These are phyloP conservation scores for Cyprinodon brontotheroides DNA, from an alignment of 2,113 vertebrate species.

Conservation along the genomic window DNA sequence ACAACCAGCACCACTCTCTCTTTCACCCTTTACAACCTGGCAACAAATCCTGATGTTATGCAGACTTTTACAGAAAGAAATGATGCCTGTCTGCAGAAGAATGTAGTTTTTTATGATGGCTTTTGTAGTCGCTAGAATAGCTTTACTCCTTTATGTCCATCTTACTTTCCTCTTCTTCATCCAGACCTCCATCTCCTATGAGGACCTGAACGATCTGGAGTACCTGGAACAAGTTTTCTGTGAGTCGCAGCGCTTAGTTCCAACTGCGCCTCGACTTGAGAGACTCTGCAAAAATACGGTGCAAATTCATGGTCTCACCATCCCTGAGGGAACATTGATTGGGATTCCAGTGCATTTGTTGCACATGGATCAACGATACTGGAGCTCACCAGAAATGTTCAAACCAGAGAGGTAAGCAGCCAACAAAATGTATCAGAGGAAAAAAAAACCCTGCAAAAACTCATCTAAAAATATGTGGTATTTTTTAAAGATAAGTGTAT, in stretches of 20 bases:
- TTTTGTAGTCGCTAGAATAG: background rate
- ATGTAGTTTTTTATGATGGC: conserved; percentile 39
- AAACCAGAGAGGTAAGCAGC: conserved; percentile 66
- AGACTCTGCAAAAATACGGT: conserved; percentile 64
- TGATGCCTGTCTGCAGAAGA: conserved; percentile 37
- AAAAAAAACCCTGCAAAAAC: too few species aligned
- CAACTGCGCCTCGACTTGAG: conserved; percentile 58
- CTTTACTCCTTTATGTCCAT: fast-evolving
- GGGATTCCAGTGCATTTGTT: conserved; percentile 36
- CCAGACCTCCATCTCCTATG: conserved; percentile 51
- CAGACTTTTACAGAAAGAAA: conserved; percentile 55
- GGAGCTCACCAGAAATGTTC: conserved; percentile 62
- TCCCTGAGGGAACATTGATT: conserved; percentile 50
- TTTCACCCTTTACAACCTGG: conserved; percentile 56
- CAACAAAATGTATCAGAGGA: background rate
- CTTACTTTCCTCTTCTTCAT: background rate
- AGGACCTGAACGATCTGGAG: conserved; percentile 44
- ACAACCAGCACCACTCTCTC: conserved; percentile 57
- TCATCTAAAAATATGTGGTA: too few species aligned
- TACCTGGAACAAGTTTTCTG: conserved; percentile 66
- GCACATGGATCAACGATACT: conserved; percentile 64
- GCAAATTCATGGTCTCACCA: conserved; percentile 53
- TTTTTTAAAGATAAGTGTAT: too few species aligned
- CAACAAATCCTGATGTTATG: conserved; percentile 57
- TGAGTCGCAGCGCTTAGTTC: conserved; percentile 58